Percentiles rank a stretch among this genome's conserved stretches.
Evolutionary conservation across 2,888 invertebrate species (phyloP).

Genomic region (Girardia tigrina): DNA sequence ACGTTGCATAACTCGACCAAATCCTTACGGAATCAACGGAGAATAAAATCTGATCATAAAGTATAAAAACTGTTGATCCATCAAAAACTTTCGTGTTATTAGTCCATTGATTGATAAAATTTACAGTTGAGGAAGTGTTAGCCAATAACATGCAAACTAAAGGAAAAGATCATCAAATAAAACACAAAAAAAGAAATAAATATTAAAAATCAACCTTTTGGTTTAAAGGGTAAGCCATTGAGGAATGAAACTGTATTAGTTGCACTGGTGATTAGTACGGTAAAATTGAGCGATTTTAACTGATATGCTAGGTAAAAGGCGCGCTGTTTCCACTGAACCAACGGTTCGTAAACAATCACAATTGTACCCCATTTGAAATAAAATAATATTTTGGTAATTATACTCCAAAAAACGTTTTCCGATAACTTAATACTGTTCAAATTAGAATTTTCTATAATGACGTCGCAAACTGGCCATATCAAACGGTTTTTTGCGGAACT

Average conservation of each 20-base stretch:
- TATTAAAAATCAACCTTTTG: background rate
- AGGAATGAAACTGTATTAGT: background rate
- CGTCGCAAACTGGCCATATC: background rate
- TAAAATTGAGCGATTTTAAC: background rate
- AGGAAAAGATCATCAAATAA: too few species aligned
- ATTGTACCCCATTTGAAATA: background rate
- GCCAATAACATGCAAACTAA: background rate
- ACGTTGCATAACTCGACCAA: background rate
- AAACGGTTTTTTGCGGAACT: background rate
- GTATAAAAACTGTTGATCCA: background rate
- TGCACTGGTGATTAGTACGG: background rate
- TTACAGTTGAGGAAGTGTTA: background rate
- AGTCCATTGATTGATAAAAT: background rate
- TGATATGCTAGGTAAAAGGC: background rate
- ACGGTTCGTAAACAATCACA: background rate
- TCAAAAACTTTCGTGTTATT: background rate
- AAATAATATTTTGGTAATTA: background rate
- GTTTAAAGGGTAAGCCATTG: background rate
- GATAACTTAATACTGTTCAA: background rate
- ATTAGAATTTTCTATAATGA: background rate
- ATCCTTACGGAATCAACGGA: background rate
- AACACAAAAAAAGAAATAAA: background rate
- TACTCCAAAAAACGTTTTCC: background rate
- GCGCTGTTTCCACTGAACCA: background rate
- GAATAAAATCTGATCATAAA: background rate